Conservation (phyloP, 92 coral and sea anemone genomes). For the Meandrina meandrites region DNA sequence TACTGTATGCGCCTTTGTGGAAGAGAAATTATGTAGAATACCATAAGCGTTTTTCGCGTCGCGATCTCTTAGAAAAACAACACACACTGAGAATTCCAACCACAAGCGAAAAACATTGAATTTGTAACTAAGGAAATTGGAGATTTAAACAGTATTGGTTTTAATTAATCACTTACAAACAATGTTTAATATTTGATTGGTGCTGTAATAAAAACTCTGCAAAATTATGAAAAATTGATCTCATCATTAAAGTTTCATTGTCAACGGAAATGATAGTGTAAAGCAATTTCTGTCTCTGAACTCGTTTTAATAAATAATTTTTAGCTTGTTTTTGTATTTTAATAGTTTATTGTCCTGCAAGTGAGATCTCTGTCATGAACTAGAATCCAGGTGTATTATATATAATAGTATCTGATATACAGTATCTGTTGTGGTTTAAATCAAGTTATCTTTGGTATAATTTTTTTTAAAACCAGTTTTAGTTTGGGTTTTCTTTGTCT, state of each 20-base stretch:
- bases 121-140: neutral
- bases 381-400: no score
- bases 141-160: conserved; percentile 3
- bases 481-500: no score
- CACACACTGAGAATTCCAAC: neutral
- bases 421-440: no score
- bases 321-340: neutral
- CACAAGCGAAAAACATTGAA: neutral
- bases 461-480: no score
- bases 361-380: no score
- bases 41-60: neutral
- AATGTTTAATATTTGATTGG: conserved; percentile 2
- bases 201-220: conserved; percentile 2
- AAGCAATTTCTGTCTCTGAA: neutral
- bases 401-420: no score
- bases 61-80: neutral
- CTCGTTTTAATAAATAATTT: neutral
- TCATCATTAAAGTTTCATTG: conserved; percentile 15
- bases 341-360: neutral
- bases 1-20: neutral
- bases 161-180: neutral
- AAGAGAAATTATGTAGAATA: neutral
- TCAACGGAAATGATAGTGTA: neutral
- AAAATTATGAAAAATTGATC: conserved; percentile 14
- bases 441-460: no score